Evolutionary conservation across 2,113 vertebrate species (phyloP).

Genomic region (Ornithorhynchus anatinus): DNA sequence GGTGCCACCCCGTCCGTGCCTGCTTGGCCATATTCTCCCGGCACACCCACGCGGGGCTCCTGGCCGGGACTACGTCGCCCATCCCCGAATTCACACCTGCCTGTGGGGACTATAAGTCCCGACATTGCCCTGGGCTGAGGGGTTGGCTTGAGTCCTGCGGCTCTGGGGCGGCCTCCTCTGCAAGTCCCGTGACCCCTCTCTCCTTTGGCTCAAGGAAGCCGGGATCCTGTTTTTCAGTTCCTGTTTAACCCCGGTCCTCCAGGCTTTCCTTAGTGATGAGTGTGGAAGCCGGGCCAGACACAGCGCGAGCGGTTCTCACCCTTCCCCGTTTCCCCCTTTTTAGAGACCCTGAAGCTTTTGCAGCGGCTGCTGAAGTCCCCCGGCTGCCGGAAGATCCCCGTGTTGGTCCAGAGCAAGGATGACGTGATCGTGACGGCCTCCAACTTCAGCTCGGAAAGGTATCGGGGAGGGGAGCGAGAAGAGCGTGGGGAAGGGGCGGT

Average conservation of each 20-base stretch:
- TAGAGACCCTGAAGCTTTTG: conserved; percentile 96
- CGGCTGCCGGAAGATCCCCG: conserved; percentile 97
- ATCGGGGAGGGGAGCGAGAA: conserved; percentile 32
- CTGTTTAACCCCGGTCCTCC: too few relatives aligned
- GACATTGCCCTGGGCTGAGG: too few relatives aligned
- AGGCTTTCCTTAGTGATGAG: background rate
- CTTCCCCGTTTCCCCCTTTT: conserved; percentile 61
- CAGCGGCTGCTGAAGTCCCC: conserved; percentile 97
- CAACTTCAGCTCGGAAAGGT: conserved; percentile 99
- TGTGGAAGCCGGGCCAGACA: conserved; percentile 37
- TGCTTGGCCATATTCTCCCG: too few relatives aligned
- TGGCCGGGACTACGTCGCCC: too few relatives aligned
- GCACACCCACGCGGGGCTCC: too few relatives aligned
- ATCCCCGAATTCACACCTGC: too few relatives aligned
- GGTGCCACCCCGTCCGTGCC: too few relatives aligned
- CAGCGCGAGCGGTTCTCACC: conserved; percentile 46
- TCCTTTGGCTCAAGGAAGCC: background rate
- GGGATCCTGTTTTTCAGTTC: too few relatives aligned
- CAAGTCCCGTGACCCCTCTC: background rate
- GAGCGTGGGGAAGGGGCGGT: background rate
- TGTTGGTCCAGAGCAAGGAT: conserved; percentile 96
- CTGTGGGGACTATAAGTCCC: too few relatives aligned
- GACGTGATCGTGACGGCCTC: conserved; percentile 97
- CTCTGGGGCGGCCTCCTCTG: too few relatives aligned
- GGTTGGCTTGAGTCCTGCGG: too few relatives aligned